Evolutionary conservation across 1,140 invertebrate species (phyloP), one percentile per base, ranked within the genome.

Genomic region (Zaprionus lachaisei): DNA sequence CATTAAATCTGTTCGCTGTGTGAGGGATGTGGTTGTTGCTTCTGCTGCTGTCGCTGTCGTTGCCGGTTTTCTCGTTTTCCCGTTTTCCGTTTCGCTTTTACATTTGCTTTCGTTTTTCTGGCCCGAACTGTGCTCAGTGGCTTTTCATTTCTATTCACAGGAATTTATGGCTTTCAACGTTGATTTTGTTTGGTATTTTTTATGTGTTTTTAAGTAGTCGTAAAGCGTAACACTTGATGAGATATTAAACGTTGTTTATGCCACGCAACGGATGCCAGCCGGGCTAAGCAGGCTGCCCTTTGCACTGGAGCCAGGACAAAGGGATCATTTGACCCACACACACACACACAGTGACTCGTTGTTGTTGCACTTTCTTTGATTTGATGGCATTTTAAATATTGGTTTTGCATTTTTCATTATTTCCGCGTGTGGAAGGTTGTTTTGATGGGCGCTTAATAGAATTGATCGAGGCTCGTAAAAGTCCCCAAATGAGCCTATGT

Each of bases 191-290:
- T 66, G 70, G 82, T 51, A 80, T 74, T 73, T 90, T 90, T 90
- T 90, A 90, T 90, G 85, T 83, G 79, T 60, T 90, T 90, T 90
- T 90, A 90, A 90, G 85, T 90, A 90, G 85, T 90, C 85, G 85
- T 90, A 90, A 90, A 90, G 81, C 86, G 81, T 72, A 90, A 90
- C 85, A 90, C 85, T 90, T 90, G 82, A 90, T 90, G 85, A 90
- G 86, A 90, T 90, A 90, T 90, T 90, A 90, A 90, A 90, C 72
- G 85, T 62, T 90, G 79, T 71, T 79, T 76, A 79, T 79, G 67
- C 62, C 60, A n/a, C 37, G 34, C 41, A 28, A 20, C 28, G 12
- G 44, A 47, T 11, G 20, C 47, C 47, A 24, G 38, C 4, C 38
- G 47, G 47, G 47, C 20, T 51, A 22, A 51, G 47, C 47, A 22